Evolutionary conservation across 2,888 invertebrate species (phyloP).

Genomic region (Drosophila formosana): DNA sequence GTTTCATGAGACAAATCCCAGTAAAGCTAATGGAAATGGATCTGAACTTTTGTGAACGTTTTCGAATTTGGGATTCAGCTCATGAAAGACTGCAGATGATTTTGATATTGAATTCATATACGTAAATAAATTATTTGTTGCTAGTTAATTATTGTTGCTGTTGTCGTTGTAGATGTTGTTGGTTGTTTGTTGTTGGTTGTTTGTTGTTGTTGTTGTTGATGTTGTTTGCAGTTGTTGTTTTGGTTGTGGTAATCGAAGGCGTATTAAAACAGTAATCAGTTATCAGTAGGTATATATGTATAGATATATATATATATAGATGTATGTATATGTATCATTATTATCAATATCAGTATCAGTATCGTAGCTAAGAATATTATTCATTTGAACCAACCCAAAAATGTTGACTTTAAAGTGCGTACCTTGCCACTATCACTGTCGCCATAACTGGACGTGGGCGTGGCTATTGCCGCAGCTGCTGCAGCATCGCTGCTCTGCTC

Average conservation of each 20-base stretch:
- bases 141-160: constrained; percentile 30
- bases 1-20: constrained; percentile 31
- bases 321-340: constrained; percentile 57
- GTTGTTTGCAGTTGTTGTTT: constrained; percentile 35
- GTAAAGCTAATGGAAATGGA: background rate
- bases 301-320: constrained; percentile 43
- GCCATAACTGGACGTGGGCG: constrained; percentile 71
- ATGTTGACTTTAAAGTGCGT: constrained; percentile 85
- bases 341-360: constrained; percentile 63
- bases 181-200: constrained; percentile 35
- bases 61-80: constrained; percentile 29
- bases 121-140: constrained; percentile 1
- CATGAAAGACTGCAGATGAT: constrained; percentile 25
- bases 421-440: constrained; percentile 85
- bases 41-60: background rate
- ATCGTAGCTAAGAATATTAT: constrained; percentile 61
- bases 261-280: constrained; percentile 73
- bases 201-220: constrained; percentile 28
- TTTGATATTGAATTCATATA: background rate
- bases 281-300: constrained; percentile 56
- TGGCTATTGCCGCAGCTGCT: constrained; percentile 43
- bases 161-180: constrained; percentile 28
- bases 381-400: constrained; percentile 85
- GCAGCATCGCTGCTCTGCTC: constrained; percentile 48
- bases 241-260: constrained; percentile 65